Conservation (phyloP, 2,113 vertebrate genomes). For the Daboia siamensis region DNA sequence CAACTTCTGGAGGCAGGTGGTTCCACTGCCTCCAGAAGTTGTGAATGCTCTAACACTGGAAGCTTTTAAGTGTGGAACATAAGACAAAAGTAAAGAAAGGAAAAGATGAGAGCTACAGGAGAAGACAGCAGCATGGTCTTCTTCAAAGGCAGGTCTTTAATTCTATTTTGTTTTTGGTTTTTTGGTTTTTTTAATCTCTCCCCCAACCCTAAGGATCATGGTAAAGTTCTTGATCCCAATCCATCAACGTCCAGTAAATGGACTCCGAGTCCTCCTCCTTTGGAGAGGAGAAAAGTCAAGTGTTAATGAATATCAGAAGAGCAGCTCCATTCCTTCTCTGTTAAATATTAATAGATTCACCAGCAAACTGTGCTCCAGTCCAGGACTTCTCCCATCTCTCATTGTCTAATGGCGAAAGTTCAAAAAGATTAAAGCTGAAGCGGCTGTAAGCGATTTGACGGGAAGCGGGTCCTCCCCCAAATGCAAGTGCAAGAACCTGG, state of each 20-base stretch:
- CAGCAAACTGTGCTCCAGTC: background rate
- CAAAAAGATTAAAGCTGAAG: slow-evolving; percentile 21
- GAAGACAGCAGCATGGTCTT: background rate
- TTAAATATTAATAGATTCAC: slow-evolving; percentile 9
- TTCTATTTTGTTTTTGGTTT: background rate
- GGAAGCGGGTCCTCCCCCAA: background rate
- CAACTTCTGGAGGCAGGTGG: too few species aligned
- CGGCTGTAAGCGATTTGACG: slow-evolving; percentile 6
- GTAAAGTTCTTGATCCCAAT: background rate
- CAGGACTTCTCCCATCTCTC: background rate
- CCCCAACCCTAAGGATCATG: background rate
- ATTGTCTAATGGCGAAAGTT: background rate
- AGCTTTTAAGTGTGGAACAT: background rate
- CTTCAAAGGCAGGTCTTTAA: background rate
- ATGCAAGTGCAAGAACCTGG: background rate
- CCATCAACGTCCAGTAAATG: background rate
- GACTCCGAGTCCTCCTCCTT: background rate
- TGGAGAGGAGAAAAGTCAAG: background rate
- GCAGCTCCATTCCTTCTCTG: background rate
- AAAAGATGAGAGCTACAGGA: too few species aligned
- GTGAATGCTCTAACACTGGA: too few species aligned
- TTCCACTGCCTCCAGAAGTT: too few species aligned
- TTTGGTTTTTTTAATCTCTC: background rate
- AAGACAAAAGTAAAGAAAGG: background rate
- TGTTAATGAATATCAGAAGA: background rate